Evolutionary conservation across 2,797 vertebrate genomes (phyloP), one percentile per base, ranked within the genome.

Genomic region (Diceros bicornis): DNA sequence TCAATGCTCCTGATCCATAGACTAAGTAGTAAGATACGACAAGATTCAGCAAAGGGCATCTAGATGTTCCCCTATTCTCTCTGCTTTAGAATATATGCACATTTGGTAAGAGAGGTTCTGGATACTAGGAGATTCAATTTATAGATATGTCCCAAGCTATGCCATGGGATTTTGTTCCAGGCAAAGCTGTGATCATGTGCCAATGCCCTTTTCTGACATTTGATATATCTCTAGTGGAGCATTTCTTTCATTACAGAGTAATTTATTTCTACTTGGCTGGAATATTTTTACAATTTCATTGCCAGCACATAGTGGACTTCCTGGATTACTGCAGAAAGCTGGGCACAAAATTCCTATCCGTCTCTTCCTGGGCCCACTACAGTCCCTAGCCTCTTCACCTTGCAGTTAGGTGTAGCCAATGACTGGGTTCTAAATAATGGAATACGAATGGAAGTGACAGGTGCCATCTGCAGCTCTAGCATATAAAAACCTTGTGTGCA

Each of bases 231-330:
- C 62, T 55, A 71, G n/a, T 18, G 55, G 41, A 41, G 14, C 50
- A 61, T 86, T 89, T 95, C 52, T 93, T 92, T 95, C 14, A 75
- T 47, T 84, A 9, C 21, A 84, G 4, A 59, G 62, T 59, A 27
- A 91, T 27, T 91, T 83, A 85, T 29, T 89, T 81, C 34, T 72
- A 52, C 2, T 52, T 83, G 32, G 57, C 47, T 78, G 64, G 34
- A 66, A 57, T 34, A 3, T 29, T 83, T 81, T 89, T 55, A 14
- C 41, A 62, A 41, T 71, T 94, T 50, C 68, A 55, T 64, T 68
- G 37, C 75, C 32, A 88, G 71, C 52, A 37, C 44, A 34, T 29
- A 55, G 29, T 32, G 87, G 37, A 91, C 50, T 34, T 25, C 37
- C 41, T 47, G 8, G 25, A 91, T 79, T 74, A 34, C 2, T 62